Evolutionary conservation across 2,797 vertebrate species (phyloP), one percentile per base, ranked within the genome.

Genomic region (Antrozous pallidus): DNA sequence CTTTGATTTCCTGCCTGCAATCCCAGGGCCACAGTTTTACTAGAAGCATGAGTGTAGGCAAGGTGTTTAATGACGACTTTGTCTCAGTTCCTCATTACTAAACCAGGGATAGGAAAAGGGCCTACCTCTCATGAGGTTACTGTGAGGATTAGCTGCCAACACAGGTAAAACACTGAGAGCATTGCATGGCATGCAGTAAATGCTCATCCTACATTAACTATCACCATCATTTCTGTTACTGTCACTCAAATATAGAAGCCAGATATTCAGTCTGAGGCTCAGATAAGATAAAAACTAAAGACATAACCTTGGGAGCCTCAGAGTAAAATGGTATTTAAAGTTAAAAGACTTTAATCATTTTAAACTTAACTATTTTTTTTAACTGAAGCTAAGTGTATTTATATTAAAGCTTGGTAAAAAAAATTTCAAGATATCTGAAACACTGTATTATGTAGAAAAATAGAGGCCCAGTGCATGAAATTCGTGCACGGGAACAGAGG

Each of bases 281-380:
- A 87, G 75, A 94, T 12, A 45, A 73, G 22, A 89, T 7, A 4
- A 58, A 89, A 17, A 11, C 36, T 73, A 79, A 16, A 77, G 26
- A 61, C 18, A n/a, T 1, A 38, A 36, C 67, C 40, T 69, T 63
- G 36, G 47, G 26, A 91, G 33, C 6, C 33, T 49, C 14, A 67
- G 22, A 70, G 8, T 28, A 54, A 11, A 51, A 73, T 7, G 4
- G 13, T 17, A 47, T 65, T 87, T 71, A 77, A 58, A 38, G 20
- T 24, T 74, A 69, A 90, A 33, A 70, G 33, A 75, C 8, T 86
- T 84, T 45, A 81, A 65, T 65, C 10, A 20, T 87, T 78, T 54
- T 49, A 73, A 71, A 79, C n/a, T 90, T 73, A 82, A 54, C 36
- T 91, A 63, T 75, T 26, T 85, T 91, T 36, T 84, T 24, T 77